These are phyloP conservation scores for Ennomos erosarius DNA, from an alignment of 2,888 invertebrate species.

Conservation along the genomic window DNA sequence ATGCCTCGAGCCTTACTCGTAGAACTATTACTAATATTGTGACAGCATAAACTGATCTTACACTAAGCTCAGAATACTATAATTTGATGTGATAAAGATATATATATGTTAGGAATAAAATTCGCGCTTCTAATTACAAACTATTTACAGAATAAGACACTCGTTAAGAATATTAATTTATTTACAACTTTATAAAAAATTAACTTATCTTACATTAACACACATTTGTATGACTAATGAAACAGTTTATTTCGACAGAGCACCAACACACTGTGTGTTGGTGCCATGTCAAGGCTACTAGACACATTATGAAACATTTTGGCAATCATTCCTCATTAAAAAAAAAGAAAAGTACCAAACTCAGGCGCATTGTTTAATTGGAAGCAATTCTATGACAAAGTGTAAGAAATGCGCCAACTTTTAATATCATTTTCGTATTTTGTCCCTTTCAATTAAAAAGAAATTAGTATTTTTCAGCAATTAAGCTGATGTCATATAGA, in stretches of 20 bases:
- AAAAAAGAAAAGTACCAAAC: constrained; percentile 14
- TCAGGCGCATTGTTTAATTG: constrained; percentile 8
- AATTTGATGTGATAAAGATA: no score
- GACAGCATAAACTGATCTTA: no score
- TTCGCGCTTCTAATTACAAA: no score
- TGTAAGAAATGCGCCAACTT: no score
- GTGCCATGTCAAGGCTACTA: constrained; percentile 70
- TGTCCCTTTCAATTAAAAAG: no score
- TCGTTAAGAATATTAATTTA: constrained; percentile 52
- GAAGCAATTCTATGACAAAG: constrained; percentile 14
- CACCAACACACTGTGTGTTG: constrained; percentile 60
- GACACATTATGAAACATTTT: constrained; percentile 61
- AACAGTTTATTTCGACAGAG: constrained; percentile 69
- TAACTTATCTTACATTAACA: constrained; percentile 61
- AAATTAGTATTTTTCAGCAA: no score
- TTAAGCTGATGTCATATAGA: no score
- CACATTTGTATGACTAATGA: constrained; percentile 70
- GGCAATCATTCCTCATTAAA: constrained; percentile 58
- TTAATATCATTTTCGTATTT: no score
- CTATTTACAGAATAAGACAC: constrained; percentile 1
- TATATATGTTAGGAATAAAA: no score
- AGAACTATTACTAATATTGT: no score
- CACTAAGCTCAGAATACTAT: no score
- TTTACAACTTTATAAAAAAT: constrained; percentile 67
- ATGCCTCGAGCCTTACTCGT: no score